phyloP scores from a whole-genome alignment of 2,888 invertebrate genomes.

The Drosophila pseudotalamancana region DNA sequence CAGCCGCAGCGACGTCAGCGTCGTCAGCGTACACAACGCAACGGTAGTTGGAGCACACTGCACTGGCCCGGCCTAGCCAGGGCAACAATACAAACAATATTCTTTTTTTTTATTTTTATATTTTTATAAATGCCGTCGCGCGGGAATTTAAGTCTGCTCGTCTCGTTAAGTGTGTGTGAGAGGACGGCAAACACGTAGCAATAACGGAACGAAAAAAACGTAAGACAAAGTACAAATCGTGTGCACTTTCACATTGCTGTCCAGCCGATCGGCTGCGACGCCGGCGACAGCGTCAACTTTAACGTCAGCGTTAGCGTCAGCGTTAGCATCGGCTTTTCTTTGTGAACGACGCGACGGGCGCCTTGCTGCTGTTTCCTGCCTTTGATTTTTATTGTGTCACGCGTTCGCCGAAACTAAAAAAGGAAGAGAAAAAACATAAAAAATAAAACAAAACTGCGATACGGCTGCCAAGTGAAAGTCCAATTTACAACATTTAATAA shows the following conservation, averaged over 20 bases:
- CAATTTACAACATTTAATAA: constrained; percentile 30
- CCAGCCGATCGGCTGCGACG: constrained; percentile 42
- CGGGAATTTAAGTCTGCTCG: constrained; percentile 22
- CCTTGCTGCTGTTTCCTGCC: constrained; percentile 23
- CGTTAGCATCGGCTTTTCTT: constrained; percentile 41
- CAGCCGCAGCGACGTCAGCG: constrained; percentile 50
- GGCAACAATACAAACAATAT: constrained; percentile 36
- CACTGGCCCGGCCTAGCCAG: constrained; percentile 37
- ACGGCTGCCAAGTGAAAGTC: constrained; percentile 49
- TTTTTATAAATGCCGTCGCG: constrained; percentile 39
- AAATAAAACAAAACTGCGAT: constrained; percentile 20
- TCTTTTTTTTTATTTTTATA: constrained; percentile 14
- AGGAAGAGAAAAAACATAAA: constrained; percentile 8
- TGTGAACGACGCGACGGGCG: constrained; percentile 33
- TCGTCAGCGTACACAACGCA: too few relatives aligned
- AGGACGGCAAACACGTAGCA: constrained; percentile 33
- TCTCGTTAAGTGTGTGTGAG: constrained; percentile 10
- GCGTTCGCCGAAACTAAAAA: constrained; percentile 47
- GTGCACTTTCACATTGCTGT: constrained; percentile 59
- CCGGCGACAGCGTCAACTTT: constrained; percentile 20
- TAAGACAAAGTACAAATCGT: constrained; percentile 39
- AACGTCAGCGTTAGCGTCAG: constrained; percentile 8
- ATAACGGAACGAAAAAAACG: constrained; percentile 29
- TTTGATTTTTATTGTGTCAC: constrained; percentile 70
- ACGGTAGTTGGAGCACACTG: constrained; percentile 40